Base-by-base conservation (phyloP, 1,140 invertebrate genomes). In the Drosophila nasuta region DNA sequence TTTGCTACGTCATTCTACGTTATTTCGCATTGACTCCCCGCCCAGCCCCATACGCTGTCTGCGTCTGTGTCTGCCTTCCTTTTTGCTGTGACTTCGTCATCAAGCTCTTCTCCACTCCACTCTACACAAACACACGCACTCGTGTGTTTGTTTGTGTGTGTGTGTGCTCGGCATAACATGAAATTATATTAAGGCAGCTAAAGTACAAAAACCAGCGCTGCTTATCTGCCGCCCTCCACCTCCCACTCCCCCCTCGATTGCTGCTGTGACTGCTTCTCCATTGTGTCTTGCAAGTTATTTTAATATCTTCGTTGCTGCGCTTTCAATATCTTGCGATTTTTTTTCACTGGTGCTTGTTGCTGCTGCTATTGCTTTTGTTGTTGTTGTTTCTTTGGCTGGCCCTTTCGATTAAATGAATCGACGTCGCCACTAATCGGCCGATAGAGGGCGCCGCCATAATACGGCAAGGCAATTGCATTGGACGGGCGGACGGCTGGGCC, bases 1-100 rank as follows among this genome's bases (percentile, higher is more conserved):
- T 76, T 76, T 67, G 57, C 82, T 89, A 76, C 75, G 86, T 74
- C 85, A 89, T 89, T 89, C 85, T 89, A 88, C 72, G 85, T 71
- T 89, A 79, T 75, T 88, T 89, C 81, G 85, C 85, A 62, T 73
- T 87, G 72, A 63, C 76, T 73, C 80, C 68, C 41, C n/a, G 38
- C 63, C 76, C 82, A 76, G 79, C 75, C 75, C 28, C 45, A 33
- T 10, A 10, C 48, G 17, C 63, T 58, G 54, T 43, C 58, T 51
- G 66, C 46, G 65, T 69, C 56, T 65, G 58, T 70, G 75, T 60
- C 52, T 68, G 75, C 62, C 62, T 73, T 77, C 76, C 60, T 58
- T 62, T 49, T 59, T 30, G 56, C 65, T 59, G 45, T 79, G 79
- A 79, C 79, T 81, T 79, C 79, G 77, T 81, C 79, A 79, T 81